Evolutionary conservation across 2,888 invertebrate genomes (phyloP).

Genomic region (Amphiduros pacificus): DNA sequence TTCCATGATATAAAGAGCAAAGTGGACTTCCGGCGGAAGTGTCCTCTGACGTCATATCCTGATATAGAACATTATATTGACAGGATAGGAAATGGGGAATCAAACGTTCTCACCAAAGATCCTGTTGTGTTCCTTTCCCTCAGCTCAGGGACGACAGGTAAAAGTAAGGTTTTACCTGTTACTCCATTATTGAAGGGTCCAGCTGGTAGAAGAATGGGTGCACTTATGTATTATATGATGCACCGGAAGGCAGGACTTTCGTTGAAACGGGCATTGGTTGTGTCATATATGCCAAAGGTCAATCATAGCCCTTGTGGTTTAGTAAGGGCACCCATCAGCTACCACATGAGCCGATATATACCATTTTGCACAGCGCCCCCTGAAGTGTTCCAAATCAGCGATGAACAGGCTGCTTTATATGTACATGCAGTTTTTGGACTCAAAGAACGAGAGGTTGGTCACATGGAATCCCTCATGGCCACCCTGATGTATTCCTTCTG

Average conservation of each 20-base stretch:
- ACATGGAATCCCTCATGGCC: constrained; percentile 30
- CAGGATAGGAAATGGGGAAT: constrained; percentile 6
- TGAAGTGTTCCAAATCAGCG: constrained; percentile 20
- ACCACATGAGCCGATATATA: constrained; percentile 7
- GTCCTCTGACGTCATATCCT: constrained; percentile 26
- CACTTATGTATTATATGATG: constrained; percentile 20
- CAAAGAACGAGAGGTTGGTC: constrained; percentile 27
- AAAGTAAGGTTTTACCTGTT: constrained; percentile 30
- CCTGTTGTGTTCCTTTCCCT: constrained; percentile 28
- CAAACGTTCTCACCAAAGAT: constrained; percentile 26
- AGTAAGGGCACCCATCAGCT: constrained; percentile 1
- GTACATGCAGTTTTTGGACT: constrained; percentile 33
- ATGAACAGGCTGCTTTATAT: constrained; percentile 30
- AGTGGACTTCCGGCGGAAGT: constrained; percentile 21
- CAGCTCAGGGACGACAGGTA: constrained; percentile 36
- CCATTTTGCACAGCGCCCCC: constrained; percentile 23
- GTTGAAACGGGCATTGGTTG: neutral
- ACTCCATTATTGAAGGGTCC: constrained; percentile 14
- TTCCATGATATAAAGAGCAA: constrained; percentile 19
- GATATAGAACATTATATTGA: constrained; percentile 23
- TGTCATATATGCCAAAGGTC: neutral
- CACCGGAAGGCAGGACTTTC: constrained; percentile 10
- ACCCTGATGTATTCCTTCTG: constrained; percentile 33
- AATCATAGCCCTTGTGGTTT: neutral
- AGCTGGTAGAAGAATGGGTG: constrained; percentile 6